A percentile compares a stretch with the other conserved stretches of the same genome.
Evolutionary conservation across 2,888 invertebrate species (phyloP).

Genomic region (Mayetiola destructor): DNA sequence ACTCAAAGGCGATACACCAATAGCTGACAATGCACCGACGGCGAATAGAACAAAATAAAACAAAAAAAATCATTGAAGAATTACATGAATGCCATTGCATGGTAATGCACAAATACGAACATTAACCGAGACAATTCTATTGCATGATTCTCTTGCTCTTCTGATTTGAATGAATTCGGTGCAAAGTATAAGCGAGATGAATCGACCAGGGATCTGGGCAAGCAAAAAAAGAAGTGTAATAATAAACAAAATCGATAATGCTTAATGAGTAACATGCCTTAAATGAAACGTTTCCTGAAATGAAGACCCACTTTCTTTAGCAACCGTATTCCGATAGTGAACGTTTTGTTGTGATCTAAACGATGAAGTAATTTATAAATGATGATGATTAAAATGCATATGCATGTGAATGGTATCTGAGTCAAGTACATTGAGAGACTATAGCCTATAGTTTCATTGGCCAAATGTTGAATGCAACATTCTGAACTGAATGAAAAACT

Average conservation of each 20-base stretch:
- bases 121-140: too few relatives aligned
- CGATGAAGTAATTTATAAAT: too few relatives aligned
- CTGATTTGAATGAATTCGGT: not conserved
- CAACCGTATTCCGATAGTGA: too few relatives aligned
- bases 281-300: not conserved
- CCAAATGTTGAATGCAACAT: not conserved
- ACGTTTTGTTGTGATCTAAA: too few relatives aligned
- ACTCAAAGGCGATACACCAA: not conserved
- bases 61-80: not conserved
- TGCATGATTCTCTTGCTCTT: too few relatives aligned
- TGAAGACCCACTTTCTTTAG: too few relatives aligned
- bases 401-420: too few relatives aligned
- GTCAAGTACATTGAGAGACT: too few relatives aligned
- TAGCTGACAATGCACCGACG: not conserved
- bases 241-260: not conserved
- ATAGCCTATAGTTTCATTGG: not conserved
- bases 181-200: not conserved
- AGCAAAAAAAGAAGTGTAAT: too few relatives aligned
- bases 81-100: conserved; percentile 10
- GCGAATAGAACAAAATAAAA: not conserved
- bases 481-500: not conserved
- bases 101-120: too few relatives aligned
- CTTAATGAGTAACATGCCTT: not conserved
- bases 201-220: too few relatives aligned
- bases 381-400: too few relatives aligned